Conservation (phyloP, 2,113 vertebrate genomes). For the Cololabis saira region DNA sequence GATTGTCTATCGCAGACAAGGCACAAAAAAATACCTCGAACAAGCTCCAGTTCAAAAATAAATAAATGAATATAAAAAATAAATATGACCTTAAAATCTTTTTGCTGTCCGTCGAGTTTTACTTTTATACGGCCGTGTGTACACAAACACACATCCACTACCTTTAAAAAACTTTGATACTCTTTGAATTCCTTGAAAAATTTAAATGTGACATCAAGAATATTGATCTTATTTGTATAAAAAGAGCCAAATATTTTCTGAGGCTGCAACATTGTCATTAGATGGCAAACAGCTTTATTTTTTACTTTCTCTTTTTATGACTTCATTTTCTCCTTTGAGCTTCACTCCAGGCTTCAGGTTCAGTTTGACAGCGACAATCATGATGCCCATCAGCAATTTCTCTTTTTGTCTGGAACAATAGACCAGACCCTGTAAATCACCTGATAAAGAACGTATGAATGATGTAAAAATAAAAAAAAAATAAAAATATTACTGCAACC, state of each 20-base stretch:
- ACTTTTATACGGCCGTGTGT: no score
- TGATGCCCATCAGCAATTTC: slow-evolving; percentile 4
- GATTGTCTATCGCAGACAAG: no score
- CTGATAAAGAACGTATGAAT: slow-evolving; percentile 6
- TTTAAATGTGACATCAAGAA: background rate
- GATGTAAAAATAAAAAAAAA: slow-evolving; percentile 11
- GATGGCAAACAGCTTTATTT: background rate
- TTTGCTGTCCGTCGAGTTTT: no score
- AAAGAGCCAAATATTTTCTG: background rate
- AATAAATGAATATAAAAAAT: no score
- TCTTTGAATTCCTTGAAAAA: background rate
- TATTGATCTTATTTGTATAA: background rate
- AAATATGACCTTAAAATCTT: no score
- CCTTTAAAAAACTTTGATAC: background rate
- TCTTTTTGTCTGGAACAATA: slow-evolving; percentile 2
- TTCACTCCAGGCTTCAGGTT: background rate
- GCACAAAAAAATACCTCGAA: no score
- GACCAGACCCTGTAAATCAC: background rate
- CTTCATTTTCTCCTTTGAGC: background rate
- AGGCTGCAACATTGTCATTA: slow-evolving; percentile 1
- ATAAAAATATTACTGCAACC: slow-evolving; percentile 1
- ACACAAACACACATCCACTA: slow-evolving; percentile 1
- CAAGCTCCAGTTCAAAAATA: no score
- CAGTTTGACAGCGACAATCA: slow-evolving; percentile 12
- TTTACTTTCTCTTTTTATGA: background rate